Evolutionary conservation across 1,140 invertebrate species (phyloP).

Genomic region (Dendroctonus ponderosae): DNA sequence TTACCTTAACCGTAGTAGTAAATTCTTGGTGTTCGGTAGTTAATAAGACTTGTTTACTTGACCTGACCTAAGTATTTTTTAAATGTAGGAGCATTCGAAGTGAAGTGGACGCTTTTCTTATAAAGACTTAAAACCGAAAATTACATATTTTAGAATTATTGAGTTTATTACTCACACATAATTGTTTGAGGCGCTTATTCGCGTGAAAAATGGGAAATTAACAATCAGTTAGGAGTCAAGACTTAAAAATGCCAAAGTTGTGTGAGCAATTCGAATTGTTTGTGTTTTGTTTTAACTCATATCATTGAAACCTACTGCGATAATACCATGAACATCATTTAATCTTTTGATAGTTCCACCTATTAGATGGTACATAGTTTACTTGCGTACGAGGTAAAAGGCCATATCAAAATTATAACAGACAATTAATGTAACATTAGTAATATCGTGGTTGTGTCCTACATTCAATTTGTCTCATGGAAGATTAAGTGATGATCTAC

Average conservation of each 20-base stretch:
- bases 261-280: conserved; percentile 26
- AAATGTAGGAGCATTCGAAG: background rate
- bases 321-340: conserved; percentile 25
- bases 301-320: conserved; percentile 39
- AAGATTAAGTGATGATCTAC: conserved; percentile 23
- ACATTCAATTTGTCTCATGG: background rate
- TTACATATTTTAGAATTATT: background rate
- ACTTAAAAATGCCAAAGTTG: conserved; percentile 43
- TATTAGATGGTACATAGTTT: too few species aligned
- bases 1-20: conserved; percentile 40
- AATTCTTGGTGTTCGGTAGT: conserved; percentile 49
- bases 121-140: conserved; percentile 8
- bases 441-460: conserved; percentile 10
- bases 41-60: conserved; percentile 37
- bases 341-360: conserved; percentile 11
- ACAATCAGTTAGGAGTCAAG: conserved; percentile 17
- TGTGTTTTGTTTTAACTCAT: conserved; percentile 37
- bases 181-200: conserved; percentile 5
- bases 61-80: conserved; percentile 31
- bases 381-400: background rate
- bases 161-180: background rate
- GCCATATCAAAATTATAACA: conserved; percentile 17
- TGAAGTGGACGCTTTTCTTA: conserved; percentile 1
- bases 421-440: conserved; percentile 4
- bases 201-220: conserved; percentile 1